A percentile compares a stretch with the other conserved stretches of the same genome.
Conservation (phyloP, 2,113 vertebrate genomes). For the Talpa occidentalis region DNA sequence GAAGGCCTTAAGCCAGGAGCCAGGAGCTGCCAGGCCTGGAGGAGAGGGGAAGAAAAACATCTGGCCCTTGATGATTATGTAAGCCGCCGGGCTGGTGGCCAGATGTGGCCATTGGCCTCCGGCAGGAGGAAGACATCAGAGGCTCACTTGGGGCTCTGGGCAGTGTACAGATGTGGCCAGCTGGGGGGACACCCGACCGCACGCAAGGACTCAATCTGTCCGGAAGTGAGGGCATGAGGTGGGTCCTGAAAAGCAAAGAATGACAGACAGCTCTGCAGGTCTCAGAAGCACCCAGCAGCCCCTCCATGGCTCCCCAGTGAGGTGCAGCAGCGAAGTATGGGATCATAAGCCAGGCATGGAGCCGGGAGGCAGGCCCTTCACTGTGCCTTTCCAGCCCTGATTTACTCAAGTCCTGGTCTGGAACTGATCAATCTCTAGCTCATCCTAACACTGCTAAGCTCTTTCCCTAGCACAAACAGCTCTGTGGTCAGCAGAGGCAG, state of each 20-base stretch:
- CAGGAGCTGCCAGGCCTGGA: not conserved
- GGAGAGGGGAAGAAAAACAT: not conserved
- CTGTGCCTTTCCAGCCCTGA: not conserved
- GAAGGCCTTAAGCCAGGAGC: not conserved
- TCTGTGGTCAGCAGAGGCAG: not conserved
- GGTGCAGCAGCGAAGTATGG: rapidly evolving
- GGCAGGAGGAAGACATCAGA: constrained; percentile 4
- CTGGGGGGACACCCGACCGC: not conserved
- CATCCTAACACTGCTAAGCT: no score
- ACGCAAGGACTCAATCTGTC: not conserved
- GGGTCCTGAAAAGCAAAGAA: not conserved
- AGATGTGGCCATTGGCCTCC: not conserved
- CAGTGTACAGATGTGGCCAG: not conserved
- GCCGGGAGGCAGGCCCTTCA: not conserved
- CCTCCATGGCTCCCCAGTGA: not conserved
- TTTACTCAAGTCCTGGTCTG: no score
- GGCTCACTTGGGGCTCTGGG: not conserved
- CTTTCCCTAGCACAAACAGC: not conserved
- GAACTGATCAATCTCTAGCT: not conserved
- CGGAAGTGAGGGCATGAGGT: not conserved
- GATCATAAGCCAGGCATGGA: not conserved
- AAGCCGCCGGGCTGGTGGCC: not conserved
- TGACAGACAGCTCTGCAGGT: not conserved
- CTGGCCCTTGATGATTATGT: constrained; percentile 49
- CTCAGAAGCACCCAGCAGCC: not conserved